Conservation (phyloP, 2,113 vertebrate genomes). For the Lamprologus callipterus region DNA sequence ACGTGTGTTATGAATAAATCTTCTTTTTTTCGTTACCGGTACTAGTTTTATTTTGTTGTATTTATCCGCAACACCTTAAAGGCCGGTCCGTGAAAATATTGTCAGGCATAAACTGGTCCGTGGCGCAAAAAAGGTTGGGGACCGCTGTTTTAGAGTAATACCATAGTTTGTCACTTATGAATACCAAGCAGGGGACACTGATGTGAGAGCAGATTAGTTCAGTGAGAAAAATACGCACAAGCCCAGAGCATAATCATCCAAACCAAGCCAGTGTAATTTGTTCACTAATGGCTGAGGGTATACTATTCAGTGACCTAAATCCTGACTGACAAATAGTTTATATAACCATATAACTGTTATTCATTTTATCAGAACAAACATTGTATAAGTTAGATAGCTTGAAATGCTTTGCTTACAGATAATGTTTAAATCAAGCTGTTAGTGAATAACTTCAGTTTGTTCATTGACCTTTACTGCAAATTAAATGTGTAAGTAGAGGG, state of each 20-base stretch:
- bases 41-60: too few species aligned
- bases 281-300: not conserved
- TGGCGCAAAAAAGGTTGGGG: too few species aligned
- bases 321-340: not conserved
- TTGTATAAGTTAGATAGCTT: not conserved
- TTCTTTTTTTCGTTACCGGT: too few species aligned
- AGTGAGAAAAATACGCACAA: not conserved
- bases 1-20: too few species aligned
- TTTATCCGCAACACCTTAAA: too few species aligned
- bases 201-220: not conserved
- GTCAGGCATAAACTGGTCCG: too few species aligned
- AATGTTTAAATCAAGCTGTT: not conserved
- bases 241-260: not conserved
- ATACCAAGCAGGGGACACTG: not conserved
- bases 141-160: not conserved
- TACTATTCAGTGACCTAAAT: not conserved
- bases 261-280: not conserved
- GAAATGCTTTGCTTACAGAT: not conserved
- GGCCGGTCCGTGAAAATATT: too few species aligned
- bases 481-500: not conserved
- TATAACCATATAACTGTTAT: not conserved
- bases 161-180: not conserved
- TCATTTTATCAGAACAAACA: not conserved
- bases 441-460: not conserved
- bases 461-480: not conserved